These are phyloP conservation scores for Aporophyla nigra DNA, from an alignment of 2,888 invertebrate genomes.

Conservation along the genomic window DNA sequence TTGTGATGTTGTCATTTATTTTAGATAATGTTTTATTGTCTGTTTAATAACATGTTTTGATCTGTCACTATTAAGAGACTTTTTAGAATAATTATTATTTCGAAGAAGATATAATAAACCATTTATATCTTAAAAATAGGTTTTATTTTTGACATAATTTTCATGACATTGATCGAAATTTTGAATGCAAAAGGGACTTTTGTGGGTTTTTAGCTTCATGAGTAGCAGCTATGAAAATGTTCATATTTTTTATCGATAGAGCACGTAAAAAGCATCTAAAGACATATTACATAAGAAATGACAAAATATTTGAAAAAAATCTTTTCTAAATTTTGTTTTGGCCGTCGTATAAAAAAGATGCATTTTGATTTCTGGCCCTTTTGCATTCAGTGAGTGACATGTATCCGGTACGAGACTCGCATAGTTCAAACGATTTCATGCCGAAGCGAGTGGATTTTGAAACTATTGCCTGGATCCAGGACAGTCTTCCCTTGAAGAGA, in stretches of 20 bases:
- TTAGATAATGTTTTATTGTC: conserved; percentile 5
- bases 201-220: neutral
- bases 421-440: too few relatives aligned
- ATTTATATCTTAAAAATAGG: neutral
- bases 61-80: neutral
- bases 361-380: too few relatives aligned
- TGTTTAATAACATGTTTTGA: neutral
- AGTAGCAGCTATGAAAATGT: neutral
- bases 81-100: neutral
- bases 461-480: too few relatives aligned
- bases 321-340: too few relatives aligned
- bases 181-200: conserved; percentile 6
- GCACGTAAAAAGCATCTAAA: neutral
- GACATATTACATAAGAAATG: neutral
- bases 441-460: too few relatives aligned
- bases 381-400: too few relatives aligned
- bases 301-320: too few relatives aligned
- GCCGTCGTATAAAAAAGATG: too few relatives aligned
- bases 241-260: neutral
- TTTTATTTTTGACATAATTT: conserved; percentile 11
- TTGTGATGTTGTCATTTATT: conserved; percentile 1
- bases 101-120: neutral
- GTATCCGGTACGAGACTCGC: too few relatives aligned
- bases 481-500: too few relatives aligned
- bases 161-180: neutral